Percentiles rank a stretch among this genome's conserved stretches.
These are phyloP conservation scores for Episyrphus balteatus DNA, from an alignment of 1,140 invertebrate genomes.

Conservation along the genomic window DNA sequence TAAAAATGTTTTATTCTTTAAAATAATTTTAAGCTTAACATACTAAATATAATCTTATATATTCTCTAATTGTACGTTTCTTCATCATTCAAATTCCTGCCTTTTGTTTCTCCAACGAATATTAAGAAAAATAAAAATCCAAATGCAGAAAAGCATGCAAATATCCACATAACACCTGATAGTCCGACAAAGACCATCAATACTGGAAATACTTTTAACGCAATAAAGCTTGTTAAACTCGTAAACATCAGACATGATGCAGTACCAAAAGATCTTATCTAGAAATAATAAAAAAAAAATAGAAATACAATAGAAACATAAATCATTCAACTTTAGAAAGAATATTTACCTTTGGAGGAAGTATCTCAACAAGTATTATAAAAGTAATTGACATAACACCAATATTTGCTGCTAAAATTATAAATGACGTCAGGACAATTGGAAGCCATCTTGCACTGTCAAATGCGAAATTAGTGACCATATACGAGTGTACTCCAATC, in stretches of 20 bases:
- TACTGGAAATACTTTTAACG: conserved; percentile 24
- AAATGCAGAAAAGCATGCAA: conserved; percentile 13
- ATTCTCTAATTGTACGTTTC: too few species aligned
- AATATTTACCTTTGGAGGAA: conserved; percentile 21
- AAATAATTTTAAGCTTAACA: too few species aligned
- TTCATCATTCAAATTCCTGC: conserved; percentile 3
- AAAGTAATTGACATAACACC: conserved; percentile 26
- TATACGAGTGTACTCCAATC: conserved; percentile 25
- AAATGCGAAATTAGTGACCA: conserved; percentile 15
- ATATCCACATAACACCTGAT: conserved; percentile 29
- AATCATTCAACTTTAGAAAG: too few species aligned
- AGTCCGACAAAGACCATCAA: conserved; percentile 23
- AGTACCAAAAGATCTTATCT: conserved; percentile 19
- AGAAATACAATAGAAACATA: background rate
- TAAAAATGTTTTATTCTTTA: too few species aligned
- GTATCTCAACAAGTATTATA: conserved; percentile 24
- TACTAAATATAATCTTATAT: too few species aligned
- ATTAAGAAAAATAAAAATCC: conserved; percentile 22
- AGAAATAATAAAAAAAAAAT: too few species aligned
- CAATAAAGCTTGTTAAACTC: conserved; percentile 21
- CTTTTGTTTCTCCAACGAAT: conserved; percentile 28
- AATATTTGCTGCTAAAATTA: conserved; percentile 24
- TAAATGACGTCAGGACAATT: conserved; percentile 19
- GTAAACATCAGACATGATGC: conserved; percentile 21
- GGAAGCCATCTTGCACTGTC: conserved; percentile 17